These are phyloP conservation scores for Oreochromis mossambicus DNA, from an alignment of 2,797 vertebrate species.

Conservation along the genomic window DNA sequence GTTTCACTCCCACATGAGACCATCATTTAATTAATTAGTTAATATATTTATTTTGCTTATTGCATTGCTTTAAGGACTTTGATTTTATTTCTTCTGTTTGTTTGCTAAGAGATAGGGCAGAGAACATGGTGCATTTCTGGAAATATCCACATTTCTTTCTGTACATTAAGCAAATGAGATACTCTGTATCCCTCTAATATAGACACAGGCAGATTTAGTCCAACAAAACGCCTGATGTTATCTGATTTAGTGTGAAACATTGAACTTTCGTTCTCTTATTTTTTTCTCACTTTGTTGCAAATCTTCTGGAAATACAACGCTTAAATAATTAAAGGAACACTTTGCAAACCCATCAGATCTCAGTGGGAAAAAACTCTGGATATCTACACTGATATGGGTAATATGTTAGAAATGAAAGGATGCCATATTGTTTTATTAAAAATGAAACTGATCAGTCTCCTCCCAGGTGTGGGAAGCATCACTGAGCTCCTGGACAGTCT, in stretches of 20 bases:
- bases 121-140: background rate
- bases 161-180: background rate
- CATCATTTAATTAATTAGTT: background rate
- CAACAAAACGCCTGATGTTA: background rate
- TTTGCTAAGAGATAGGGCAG: background rate
- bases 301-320: background rate
- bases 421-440: background rate
- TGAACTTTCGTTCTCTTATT: background rate
- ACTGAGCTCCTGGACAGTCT: background rate
- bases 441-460: background rate
- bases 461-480: background rate
- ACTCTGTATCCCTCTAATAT: background rate
- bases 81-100: background rate
- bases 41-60: background rate
- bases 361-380: background rate
- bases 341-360: background rate
- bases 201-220: background rate
- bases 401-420: background rate
- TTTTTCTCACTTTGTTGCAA: background rate
- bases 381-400: background rate
- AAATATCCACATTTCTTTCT: background rate
- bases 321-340: background rate
- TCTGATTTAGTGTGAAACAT: background rate
- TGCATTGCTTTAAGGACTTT: background rate
- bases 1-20: background rate